Base-by-base conservation (phyloP, 2,888 invertebrate species). In the Rotaria magnacalcarata region DNA sequence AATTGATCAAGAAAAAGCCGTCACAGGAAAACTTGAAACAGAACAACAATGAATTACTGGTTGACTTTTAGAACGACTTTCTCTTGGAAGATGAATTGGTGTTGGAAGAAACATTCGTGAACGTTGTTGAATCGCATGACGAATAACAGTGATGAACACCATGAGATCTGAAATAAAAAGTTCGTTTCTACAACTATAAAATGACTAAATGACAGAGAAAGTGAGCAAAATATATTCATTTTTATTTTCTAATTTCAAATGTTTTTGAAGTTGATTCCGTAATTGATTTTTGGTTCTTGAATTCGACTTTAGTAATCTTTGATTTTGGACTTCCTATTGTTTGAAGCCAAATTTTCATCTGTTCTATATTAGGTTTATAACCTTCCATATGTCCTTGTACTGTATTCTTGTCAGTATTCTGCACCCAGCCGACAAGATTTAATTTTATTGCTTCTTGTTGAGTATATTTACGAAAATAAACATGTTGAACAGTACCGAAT, bases 391-490 rank as follows among this genome's bases (percentile, higher is more conserved):
- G 84, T 50, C 87, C 87, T 34, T 85, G 74, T 14, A 87, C 87
- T 50, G 85, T 87, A 7, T 85, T 84, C 74, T 75, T 52, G 24
- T 84, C n/a, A 5, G 87, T 87, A 75, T 87, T 87, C 74, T 52
- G 84, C 24, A 84, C 75, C 87, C 87, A 87, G 21, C 87, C 87
- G 50, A 75, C 56, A 19, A 87, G 4, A 47, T 50, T 24, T 50
- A 85, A 56, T 54, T 84, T 85, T 74, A 74, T 84, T 6, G 84
- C 87, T 85, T 87, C 67, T 80, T 75, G 41, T 50, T 85, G 67
- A 47, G 87, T 85, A 80, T 87, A 74, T 80, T 87, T 84, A 47
- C 87, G 87, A 85, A 87, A 87, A 84, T 84, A 87, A 84, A 87
- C 87, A 84, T 85, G 85, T 84, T 87, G 87, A 24, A 87, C 87